Percentiles rank a stretch among this genome's conserved stretches.
phyloP scores from a whole-genome alignment of 2,113 vertebrate species.

The Chaetops frenatus region DNA sequence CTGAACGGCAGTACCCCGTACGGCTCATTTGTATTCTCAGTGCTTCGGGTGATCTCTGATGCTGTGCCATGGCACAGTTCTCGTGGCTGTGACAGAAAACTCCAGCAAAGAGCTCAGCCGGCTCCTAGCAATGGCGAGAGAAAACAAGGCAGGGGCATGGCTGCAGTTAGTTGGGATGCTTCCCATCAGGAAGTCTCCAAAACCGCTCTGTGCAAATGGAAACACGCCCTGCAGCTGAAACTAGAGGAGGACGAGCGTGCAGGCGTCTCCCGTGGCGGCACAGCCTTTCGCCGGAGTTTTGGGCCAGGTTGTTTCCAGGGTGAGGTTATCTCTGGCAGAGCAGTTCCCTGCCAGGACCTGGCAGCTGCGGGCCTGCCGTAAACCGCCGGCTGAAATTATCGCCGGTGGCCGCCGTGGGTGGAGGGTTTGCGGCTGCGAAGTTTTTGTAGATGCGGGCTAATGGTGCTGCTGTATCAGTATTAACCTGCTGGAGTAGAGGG shows the following conservation, averaged over 20 bases:
- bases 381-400: not conserved
- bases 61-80: not conserved
- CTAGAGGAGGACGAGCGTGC: not conserved
- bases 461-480: not conserved
- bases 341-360: not conserved
- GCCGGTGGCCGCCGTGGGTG: not conserved
- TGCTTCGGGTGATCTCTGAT: not conserved
- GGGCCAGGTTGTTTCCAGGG: not conserved
- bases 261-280: not conserved
- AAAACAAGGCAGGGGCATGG: not conserved
- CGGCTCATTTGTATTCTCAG: not conserved
- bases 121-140: not conserved
- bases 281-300: not conserved
- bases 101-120: not conserved
- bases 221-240: not conserved
- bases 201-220: not conserved
- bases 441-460: not conserved
- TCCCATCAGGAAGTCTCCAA: conserved; percentile 7
- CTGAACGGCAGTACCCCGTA: not conserved
- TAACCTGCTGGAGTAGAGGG: not conserved
- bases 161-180: not conserved
- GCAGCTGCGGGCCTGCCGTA: not conserved
- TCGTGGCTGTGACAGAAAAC: not conserved
- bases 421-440: not conserved
- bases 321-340: not conserved